Base-by-base conservation (phyloP, 2,797 vertebrate genomes). In the Atherinosoma microstoma region DNA sequence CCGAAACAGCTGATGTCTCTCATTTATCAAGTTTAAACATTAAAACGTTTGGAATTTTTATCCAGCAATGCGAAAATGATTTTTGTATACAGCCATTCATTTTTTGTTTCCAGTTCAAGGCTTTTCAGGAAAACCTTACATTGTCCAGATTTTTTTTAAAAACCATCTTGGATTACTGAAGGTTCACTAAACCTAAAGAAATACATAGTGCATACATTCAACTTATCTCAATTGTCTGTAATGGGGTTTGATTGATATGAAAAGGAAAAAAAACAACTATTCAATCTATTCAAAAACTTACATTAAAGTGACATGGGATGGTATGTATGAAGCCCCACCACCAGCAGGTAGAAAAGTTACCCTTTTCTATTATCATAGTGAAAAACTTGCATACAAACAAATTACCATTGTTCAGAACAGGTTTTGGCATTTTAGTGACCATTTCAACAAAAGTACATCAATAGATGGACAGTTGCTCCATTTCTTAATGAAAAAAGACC, bases 171-270 rank as follows among this genome's bases (percentile, higher is more conserved):
- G 85, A 83, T 87, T 76, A 78, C 76, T 63, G 71, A 34, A 78
- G 75, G 70, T 85, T 18, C n/a, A 61, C 58, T 70, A 75, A 83
- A 83, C 66, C 70, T 76, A 70, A 75, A 80, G 65, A 66, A 59
- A 40, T 64, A 82, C 22, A 83, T 45, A 66, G 78, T 80, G 73
- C 80, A 86, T 92, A 93, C 91, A 94, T 93, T 94, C 91, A 87
- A 70, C 76, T 72, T 47, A 84, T 80, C 72, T 84, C 2, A 90
- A 85, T 87, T 81, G 85, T 89, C 84, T 84, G 67, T 67, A 69
- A 64, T 47, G 47, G 67, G 56, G 30, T 77, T 42, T 76, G 80
- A 86, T 76, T 87, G 91, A 91, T 82, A 88, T 86, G 85, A 47
- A 77, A 73, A 76, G 34, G 34, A 47, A 58, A 32, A 38, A 24